Evolutionary conservation across 2,888 invertebrate species (phyloP), one percentile per base, ranked within the genome.

Genomic region (Oscheius sp.): DNA sequence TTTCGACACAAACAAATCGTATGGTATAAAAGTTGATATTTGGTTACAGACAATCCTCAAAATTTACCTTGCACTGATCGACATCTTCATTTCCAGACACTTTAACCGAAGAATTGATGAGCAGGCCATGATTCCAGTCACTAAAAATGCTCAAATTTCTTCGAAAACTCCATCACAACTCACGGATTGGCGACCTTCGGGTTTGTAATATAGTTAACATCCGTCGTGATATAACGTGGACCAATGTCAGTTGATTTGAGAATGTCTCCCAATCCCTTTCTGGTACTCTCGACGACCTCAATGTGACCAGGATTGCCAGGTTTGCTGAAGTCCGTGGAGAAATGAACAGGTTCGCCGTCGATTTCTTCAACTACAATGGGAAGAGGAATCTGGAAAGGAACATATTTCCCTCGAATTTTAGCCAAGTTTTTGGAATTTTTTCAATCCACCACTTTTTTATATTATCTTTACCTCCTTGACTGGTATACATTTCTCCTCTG

Each of bases 191-290:
- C 68, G 14, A 77, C 74, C 68, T 82, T 82, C n/a, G 83, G 83
- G 51, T 81, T 79, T 6, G 82, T 81, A 69, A 83, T 81, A 72
- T 72, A 78, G 64, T 77, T 75, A 65, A 81, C 77, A 56, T 82
- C 80, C 12, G 79, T 78, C 33, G 76, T 70, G 51, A 83, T 74
- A 68, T 70, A 80, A 12, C 73, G 57, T 20, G 77, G 80, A 12
- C 76, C 77, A 50, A 75, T 56, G 26, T 68, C 74, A 1, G 82
- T 82, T 63, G 73, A 70, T 20, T 72, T 70, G 41, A 82, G 65
- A 38, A 80, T 70, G 36, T 79, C 76, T 33, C 76, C 80, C 17
- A 80, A 67, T 50, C 81, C 81, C 44, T 72, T 74, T 62, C 74
- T 76, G 20, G 72, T 63, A 5, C 66, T 68, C 26, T 76, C 76